phyloP scores from a whole-genome alignment of 2,797 vertebrate genomes.

The Mus caroli region DNA sequence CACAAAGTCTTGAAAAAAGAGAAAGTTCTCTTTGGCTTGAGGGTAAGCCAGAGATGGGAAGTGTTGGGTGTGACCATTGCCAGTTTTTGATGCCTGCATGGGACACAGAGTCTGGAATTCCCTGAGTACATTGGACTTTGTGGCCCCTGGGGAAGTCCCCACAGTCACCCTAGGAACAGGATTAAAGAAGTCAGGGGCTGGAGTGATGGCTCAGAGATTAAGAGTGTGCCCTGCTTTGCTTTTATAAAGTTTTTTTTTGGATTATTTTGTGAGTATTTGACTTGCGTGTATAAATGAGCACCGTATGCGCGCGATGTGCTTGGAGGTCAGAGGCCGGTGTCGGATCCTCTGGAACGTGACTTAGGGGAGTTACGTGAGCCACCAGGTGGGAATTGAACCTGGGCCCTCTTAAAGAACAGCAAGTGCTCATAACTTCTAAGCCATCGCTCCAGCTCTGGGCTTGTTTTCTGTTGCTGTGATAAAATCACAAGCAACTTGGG shows the following conservation, averaged over 20 bases:
- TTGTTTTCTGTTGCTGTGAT: background rate
- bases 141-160: background rate
- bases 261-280: background rate
- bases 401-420: background rate
- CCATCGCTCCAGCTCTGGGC: background rate
- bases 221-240: too few species aligned
- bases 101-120: background rate
- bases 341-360: background rate
- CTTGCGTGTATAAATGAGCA: background rate
- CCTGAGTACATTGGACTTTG: background rate
- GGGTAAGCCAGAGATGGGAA: background rate
- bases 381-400: background rate
- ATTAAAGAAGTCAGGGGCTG: background rate
- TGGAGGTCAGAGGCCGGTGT: background rate
- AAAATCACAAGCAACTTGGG: background rate
- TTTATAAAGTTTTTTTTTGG: background rate
- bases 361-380: background rate
- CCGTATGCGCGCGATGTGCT: background rate
- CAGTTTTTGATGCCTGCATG: background rate
- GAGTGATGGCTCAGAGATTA: too few species aligned
- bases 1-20: background rate
- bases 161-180: background rate
- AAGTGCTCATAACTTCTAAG: background rate
- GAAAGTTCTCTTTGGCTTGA: background rate
- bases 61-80: background rate